Base-by-base conservation (phyloP, 92 coral and sea anemone genomes). In the Pocillopora meandrina region DNA sequence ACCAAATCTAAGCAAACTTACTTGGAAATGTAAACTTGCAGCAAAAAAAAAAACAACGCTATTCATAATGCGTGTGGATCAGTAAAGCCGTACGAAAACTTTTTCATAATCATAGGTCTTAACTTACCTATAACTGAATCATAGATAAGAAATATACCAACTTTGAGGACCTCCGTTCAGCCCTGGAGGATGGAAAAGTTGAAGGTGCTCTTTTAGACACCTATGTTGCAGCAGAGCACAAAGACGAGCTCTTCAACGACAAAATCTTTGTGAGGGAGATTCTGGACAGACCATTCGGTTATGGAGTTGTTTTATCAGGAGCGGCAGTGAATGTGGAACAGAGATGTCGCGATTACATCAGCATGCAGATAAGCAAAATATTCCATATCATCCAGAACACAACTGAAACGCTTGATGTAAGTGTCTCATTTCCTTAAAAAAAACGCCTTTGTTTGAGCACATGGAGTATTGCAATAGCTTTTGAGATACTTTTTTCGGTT, bases 301-400 rank as follows among this genome's bases (percentile, higher is more conserved):
- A 92, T 72, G 95, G 95, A 14, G 65, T 92, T 11, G 95, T 92
- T 77, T 81, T 92, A 31, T 90, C 95, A 55, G 95, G 95, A 16
- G 86, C 80, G n/a, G 89, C 88, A 0, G 76, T 52, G 4, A 90
- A 82, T 12, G 85, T 89, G 18, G 86, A 75, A 17, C 71, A 86
- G 47, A 65, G 88, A 69, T 92, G 90, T 61, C 59, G 75, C 15
- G 95, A 92, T 61, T 92, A 89, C 82, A 81, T 92, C 64, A 26
- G 75, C 52, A 56, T 65, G 68, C 83, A 86, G 13, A 90, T 86
- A 20, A 78, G 70, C 18, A 83, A 74, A 47, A 86, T 92, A 35
- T 72, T 66, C n/a, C 64, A 86, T 9, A 55, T 75, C 23, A 89
- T 92, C 61, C 76, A 71, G 63, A 63, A 66, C 34, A 57, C 34